These are phyloP conservation scores for Drosophila burlai DNA, from an alignment of 1,140 invertebrate species.

Conservation along the genomic window DNA sequence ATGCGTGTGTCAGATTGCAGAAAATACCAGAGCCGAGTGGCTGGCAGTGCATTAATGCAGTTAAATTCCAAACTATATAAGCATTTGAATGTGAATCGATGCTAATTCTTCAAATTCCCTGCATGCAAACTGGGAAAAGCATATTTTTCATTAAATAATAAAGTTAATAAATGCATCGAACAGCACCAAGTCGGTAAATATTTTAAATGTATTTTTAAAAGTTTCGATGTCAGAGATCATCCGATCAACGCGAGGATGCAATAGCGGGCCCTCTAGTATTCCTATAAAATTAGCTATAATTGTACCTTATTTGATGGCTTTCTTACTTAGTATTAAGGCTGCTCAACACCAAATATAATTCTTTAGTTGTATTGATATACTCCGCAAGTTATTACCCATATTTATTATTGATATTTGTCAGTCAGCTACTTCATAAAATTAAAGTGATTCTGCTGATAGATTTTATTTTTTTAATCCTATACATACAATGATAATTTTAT, in stretches of 20 bases:
- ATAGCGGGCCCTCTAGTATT: no score
- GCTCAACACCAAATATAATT: background rate
- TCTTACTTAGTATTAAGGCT: background rate
- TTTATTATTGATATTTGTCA: background rate
- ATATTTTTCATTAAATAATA: no score
- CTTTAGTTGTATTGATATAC: background rate
- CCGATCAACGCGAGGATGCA: no score
- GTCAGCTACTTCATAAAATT: background rate
- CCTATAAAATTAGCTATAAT: background rate
- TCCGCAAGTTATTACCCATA: background rate
- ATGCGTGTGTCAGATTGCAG: constrained; percentile 48
- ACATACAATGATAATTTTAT: background rate
- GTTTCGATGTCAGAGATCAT: no score
- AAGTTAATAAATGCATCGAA: no score
- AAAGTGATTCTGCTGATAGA: background rate
- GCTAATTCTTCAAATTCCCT: background rate
- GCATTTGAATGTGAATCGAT: background rate
- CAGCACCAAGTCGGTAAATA: no score
- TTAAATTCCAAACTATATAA: constrained; percentile 18
- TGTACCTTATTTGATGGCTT: background rate
- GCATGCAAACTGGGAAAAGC: background rate
- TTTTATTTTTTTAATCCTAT: background rate
- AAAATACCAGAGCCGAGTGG: constrained; percentile 28
- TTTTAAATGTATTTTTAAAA: background rate
- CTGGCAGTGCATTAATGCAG: constrained; percentile 38